phyloP scores from a whole-genome alignment of 2,888 invertebrate genomes.

The Empis livida region DNA sequence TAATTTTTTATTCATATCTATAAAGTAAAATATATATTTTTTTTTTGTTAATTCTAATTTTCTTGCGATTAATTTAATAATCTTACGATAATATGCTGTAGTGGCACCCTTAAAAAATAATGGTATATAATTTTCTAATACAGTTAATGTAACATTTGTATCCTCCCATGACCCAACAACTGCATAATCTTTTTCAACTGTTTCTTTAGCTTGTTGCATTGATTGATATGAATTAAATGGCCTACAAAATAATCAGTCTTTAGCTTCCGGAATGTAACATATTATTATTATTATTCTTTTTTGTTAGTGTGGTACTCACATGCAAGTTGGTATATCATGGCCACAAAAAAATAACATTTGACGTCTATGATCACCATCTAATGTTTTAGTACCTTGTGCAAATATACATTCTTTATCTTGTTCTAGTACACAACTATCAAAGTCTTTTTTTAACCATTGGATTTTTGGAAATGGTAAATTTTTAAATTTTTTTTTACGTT shows the following conservation, averaged over 20 bases:
- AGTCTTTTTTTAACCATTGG: constrained; percentile 41
- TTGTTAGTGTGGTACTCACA: constrained; percentile 11
- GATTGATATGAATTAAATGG: constrained; percentile 68
- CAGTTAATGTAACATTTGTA: constrained; percentile 61
- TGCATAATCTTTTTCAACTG: constrained; percentile 69
- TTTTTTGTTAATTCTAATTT: too few relatives aligned
- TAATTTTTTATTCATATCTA: too few relatives aligned
- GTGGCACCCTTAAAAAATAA: constrained; percentile 61
- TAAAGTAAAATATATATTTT: too few relatives aligned
- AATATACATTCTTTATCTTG: constrained; percentile 69
- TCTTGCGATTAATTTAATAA: too few relatives aligned
- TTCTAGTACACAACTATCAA: constrained; percentile 64
- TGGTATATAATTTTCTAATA: constrained; percentile 65
- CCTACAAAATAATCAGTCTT: constrained; percentile 41
- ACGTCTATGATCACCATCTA: constrained; percentile 67
- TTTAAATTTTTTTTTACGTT: constrained; percentile 37
- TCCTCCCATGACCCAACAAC: constrained; percentile 75
- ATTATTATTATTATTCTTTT: neutral
- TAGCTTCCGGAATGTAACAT: too few relatives aligned
- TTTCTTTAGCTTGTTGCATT: constrained; percentile 60
- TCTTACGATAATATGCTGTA: constrained; percentile 56
- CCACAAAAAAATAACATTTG: constrained; percentile 79
- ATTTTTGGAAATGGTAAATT: constrained; percentile 29
- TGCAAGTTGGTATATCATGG: constrained; percentile 42
- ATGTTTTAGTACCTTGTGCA: constrained; percentile 62